These are phyloP conservation scores for Hippasteria phrygiana DNA, from an alignment of 53 echinoderm and acorn worm species.

Conservation along the genomic window DNA sequence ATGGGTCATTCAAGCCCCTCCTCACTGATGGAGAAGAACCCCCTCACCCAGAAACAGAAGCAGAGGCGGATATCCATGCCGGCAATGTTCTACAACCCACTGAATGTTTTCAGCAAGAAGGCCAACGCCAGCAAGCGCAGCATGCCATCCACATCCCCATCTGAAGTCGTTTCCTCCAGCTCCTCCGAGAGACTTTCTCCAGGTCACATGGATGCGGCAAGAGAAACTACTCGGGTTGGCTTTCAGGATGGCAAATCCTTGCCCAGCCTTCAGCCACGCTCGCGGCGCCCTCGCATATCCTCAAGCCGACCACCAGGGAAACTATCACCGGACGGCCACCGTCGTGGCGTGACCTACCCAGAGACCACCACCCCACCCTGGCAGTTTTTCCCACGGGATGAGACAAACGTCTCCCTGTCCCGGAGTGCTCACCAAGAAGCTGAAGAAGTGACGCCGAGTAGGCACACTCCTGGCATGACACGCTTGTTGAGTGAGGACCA, in stretches of 20 bases:
- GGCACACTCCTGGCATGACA: background rate
- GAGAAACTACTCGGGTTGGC: slow-evolving; percentile 8
- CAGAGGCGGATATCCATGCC: slow-evolving; percentile 73
- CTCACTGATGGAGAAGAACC: slow-evolving; percentile 51
- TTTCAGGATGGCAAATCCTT: slow-evolving; percentile 6
- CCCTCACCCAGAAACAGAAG: slow-evolving; percentile 35
- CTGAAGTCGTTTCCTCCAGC: slow-evolving; percentile 76
- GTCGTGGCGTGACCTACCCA: slow-evolving; percentile 39
- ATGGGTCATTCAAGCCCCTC: slow-evolving; percentile 54
- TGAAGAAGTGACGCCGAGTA: background rate
- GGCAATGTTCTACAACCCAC: slow-evolving; percentile 52
- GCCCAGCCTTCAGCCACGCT: slow-evolving; percentile 4
- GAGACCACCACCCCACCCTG: slow-evolving; percentile 66
- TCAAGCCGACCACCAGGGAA: slow-evolving; percentile 42
- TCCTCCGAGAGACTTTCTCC: slow-evolving; percentile 75
- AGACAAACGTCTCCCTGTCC: slow-evolving; percentile 70
- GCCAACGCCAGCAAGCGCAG: background rate
- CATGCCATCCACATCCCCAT: slow-evolving; percentile 81
- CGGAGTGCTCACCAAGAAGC: slow-evolving; percentile 5
- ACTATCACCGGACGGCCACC: slow-evolving; percentile 14
- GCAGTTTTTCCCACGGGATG: slow-evolving; percentile 91
- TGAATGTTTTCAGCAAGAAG: slow-evolving; percentile 58
- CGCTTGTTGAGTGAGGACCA: slow-evolving; percentile 50
- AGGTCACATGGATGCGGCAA: background rate
- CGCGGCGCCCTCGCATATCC: slow-evolving; percentile 49